These are phyloP conservation scores for Phaenicophaeus curvirostris DNA, from an alignment of 2,797 vertebrate species.

Conservation along the genomic window DNA sequence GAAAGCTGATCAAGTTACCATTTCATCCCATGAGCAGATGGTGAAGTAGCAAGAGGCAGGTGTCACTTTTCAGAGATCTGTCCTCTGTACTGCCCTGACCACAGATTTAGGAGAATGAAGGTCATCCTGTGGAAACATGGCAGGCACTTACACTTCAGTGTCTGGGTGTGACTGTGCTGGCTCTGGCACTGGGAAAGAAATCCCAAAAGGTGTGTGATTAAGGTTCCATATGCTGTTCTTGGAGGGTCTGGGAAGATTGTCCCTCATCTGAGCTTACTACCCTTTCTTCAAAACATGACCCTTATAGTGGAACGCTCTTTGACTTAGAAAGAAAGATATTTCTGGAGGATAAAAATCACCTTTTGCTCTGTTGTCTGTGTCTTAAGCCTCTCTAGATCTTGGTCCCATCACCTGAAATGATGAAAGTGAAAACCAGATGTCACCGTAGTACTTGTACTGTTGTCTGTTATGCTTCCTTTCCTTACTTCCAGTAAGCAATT, in stretches of 20 bases:
- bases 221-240: neutral
- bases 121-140: neutral
- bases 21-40: constrained; percentile 28
- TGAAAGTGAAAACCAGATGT: neutral
- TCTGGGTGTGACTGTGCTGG: neutral
- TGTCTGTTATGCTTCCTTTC: neutral
- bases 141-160: neutral
- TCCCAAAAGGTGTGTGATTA: neutral
- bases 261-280: neutral
- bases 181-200: neutral
- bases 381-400: neutral
- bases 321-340: neutral
- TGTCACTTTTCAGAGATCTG: constrained; percentile 15
- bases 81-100: neutral
- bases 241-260: neutral
- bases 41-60: neutral
- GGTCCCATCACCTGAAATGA: neutral
- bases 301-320: neutral
- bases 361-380: neutral
- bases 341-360: neutral
- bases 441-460: neutral
- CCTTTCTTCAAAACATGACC: neutral
- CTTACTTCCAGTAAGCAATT: neutral
- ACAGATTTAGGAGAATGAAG: neutral
- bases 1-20: constrained; percentile 34